Evolutionary conservation across 2,797 vertebrate species (phyloP), one percentile per base, ranked within the genome.

Genomic region (Mastacembelus armatus): DNA sequence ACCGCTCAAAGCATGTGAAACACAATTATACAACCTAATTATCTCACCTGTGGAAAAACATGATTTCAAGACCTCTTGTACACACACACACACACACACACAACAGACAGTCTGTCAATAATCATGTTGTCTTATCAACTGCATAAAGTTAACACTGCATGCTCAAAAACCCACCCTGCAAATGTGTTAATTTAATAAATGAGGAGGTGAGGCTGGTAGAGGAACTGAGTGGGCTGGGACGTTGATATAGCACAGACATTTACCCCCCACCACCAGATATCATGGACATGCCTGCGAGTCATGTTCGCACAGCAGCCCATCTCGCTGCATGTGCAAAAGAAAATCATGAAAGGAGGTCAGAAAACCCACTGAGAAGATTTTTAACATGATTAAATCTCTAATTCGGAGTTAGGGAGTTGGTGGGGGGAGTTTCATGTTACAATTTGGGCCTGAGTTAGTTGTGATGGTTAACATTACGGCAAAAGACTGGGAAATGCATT

Each of bases 151-250:
- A 9, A 18, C 27, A 14, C 77, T 35, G 51, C 33, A 2, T 67
- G 73, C 63, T 58, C 29, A 12, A 58, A 76, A 73, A 44, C 26
- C 63, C 59, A 69, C 48, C 26, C 59, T 42, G 54, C 44, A 71
- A 64, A 70, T 47, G 59, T 16, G 22, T 60, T 81, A 39, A 59
- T 78, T 83, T 86, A 81, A 89, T 86, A 88, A 90, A 89, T 90
- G 84, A 89, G 75, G 67, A 85, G 54, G 76, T 77, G 56, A 51
- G 58, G 64, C 72, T 66, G 57, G 32, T 33, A 14, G 65, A 58
- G 49, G 65, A 49, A 52, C 30, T 63, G 12, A 60, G 77, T 55
- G 60, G 3, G 36, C 24, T 15, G 62, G 74, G 84, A 86, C 81
- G 58, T 74, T 88, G 89, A 88, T 88, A 44, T 83, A 89, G 52